Percentiles rank a stretch among this genome's conserved stretches.
phyloP scores from a whole-genome alignment of 1,140 invertebrate genomes.

The Drosophila oshimai region DNA sequence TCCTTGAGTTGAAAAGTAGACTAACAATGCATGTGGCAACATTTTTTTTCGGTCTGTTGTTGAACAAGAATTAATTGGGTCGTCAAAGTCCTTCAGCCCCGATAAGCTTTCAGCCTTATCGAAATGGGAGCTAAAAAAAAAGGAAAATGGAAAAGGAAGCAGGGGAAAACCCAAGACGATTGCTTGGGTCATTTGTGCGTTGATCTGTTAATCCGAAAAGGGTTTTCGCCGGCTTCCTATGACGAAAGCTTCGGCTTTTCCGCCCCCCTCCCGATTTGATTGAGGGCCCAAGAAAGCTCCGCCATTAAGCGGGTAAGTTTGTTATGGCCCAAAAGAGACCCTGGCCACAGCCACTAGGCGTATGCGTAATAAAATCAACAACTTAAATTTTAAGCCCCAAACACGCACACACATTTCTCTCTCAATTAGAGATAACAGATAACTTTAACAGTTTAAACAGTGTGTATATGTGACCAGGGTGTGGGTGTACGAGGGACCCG shows the following conservation, averaged over 20 bases:
- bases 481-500: not conserved
- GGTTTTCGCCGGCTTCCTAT: conserved; percentile 37
- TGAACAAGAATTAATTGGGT: conserved; percentile 67
- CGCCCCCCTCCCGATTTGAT: conserved; percentile 45
- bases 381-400: conserved; percentile 23
- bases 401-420: conserved; percentile 17
- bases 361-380: conserved; percentile 51
- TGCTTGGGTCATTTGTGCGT: conserved; percentile 53
- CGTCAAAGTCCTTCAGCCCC: conserved; percentile 61
- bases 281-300: conserved; percentile 34
- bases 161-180: conserved; percentile 48
- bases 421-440: conserved; percentile 47
- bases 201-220: conserved; percentile 73
- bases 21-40: conserved; percentile 52
- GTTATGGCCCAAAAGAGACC: conserved; percentile 12
- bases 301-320: conserved; percentile 36
- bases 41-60: conserved; percentile 18
- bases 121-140: conserved; percentile 32
- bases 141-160: not conserved
- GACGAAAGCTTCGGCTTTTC: conserved; percentile 30
- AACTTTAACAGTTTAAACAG: conserved; percentile 27
- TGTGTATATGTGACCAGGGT: conserved; percentile 10
- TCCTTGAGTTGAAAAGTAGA: conserved; percentile 28
- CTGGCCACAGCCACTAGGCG: conserved; percentile 24
- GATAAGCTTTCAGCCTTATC: conserved; percentile 63